phyloP scores from a whole-genome alignment of 2,797 vertebrate genomes.

The Mastacembelus armatus region DNA sequence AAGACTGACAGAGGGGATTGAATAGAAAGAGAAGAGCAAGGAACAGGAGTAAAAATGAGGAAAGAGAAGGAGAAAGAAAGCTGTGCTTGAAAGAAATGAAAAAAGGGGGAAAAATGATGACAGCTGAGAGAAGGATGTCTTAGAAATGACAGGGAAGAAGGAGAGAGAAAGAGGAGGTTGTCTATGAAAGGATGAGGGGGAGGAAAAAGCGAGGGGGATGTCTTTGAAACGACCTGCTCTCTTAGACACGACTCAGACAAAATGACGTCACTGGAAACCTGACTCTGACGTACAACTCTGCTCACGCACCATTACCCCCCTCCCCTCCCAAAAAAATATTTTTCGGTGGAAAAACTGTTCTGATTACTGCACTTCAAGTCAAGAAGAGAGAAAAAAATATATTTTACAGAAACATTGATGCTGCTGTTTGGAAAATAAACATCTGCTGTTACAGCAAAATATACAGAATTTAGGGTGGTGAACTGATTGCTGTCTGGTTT shows the following conservation, averaged over 20 bases:
- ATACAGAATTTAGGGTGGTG: background rate
- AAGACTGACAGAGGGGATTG: no score
- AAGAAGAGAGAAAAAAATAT: no score
- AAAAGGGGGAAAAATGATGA: background rate
- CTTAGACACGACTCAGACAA: constrained; percentile 70
- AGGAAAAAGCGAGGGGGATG: background rate
- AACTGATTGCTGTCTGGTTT: background rate
- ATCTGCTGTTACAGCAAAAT: constrained; percentile 11
- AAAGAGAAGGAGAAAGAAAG: background rate
- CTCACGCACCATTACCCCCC: background rate
- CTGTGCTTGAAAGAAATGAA: background rate
- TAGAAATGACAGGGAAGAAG: background rate
- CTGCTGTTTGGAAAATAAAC: background rate
- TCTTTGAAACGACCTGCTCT: constrained; percentile 80
- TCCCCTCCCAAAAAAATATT: constrained; percentile 8
- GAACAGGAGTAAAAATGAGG: no score
- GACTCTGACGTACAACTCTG: constrained; percentile 56
- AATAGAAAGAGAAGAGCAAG: no score
- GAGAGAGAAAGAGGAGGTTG: background rate
- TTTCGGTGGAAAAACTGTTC: background rate
- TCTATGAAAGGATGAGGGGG: background rate
- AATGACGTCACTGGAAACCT: constrained; percentile 65
- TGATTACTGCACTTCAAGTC: constrained; percentile 17
- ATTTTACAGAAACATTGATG: constrained; percentile 16
- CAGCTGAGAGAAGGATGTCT: no score